Percentiles rank a stretch among this genome's conserved stretches.
Evolutionary conservation across 2,797 vertebrate genomes (phyloP).

Genomic region (Gambelia wislizenii): DNA sequence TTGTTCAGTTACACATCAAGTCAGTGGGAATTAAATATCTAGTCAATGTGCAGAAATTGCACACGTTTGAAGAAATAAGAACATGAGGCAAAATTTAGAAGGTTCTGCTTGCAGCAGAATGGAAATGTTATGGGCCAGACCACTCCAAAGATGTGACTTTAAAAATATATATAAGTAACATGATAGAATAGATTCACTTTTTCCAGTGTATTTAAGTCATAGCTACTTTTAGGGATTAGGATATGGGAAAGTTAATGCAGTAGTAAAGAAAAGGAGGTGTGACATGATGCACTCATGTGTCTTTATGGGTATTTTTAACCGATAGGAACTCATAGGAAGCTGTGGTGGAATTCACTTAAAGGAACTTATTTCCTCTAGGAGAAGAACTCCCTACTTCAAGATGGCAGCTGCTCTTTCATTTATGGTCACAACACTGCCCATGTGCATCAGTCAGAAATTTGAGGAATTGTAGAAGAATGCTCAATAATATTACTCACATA

Average conservation of each 20-base stretch:
- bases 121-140: not conserved
- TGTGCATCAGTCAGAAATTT: not conserved
- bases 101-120: not conserved
- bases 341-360: not conserved
- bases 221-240: not conserved
- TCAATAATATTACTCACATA: not conserved
- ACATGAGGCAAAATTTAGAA: not conserved
- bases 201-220: not conserved
- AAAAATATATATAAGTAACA: not conserved
- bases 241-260: not conserved
- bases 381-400: not conserved
- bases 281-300: not conserved
- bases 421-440: not conserved
- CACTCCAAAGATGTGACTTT: not conserved
- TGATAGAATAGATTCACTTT: not conserved
- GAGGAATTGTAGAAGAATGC: not conserved
- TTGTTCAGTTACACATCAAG: too few relatives aligned
- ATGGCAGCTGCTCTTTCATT: not conserved
- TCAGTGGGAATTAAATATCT: too few relatives aligned
- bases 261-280: not conserved
- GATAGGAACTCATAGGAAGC: not conserved
- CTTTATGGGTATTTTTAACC: not conserved
- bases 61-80: too few relatives aligned
- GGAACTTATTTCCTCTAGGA: not conserved
- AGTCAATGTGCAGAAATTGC: too few relatives aligned